Base-by-base conservation (phyloP, 2,797 vertebrate species). In the Notamacropus eugenii region DNA sequence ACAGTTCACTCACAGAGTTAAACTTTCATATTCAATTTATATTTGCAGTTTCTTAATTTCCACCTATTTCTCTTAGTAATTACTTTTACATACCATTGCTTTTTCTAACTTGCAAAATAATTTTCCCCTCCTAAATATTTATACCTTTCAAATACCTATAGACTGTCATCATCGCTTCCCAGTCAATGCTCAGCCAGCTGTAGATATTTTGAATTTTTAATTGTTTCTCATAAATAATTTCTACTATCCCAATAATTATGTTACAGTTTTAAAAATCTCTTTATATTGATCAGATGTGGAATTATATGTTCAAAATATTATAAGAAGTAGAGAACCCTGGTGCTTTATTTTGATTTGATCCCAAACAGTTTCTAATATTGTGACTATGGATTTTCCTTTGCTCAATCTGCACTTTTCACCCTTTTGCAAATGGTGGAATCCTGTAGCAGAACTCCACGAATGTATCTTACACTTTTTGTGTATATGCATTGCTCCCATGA, bases 41-140 rank as follows among this genome's bases (percentile, higher is more conserved):
- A 90, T 58, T 93, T 96, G 95, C 92, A 74, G 50, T 96, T 92
- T 95, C 74, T 93, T 97, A 94, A 97, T 96, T 97, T 95, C 28
- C 87, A 34, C 59, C 31, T 95, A 91, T 97, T 96, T 62, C 22
- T 96, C 62, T 31, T 94, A 93, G 55, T 93, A 97, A 97, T 97
- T 96, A 82, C 92, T 94, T 98, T 97, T 94, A 95, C 29, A 97
- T 96, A 94, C 55, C 93, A 95, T 74, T 96, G 93, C 57, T 92
- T 55, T 95, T 94, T 94, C 74, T 95, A 94, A 94, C 50, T 54
- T 96, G 92, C 92, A 96, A 97, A 94, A 93, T 62, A 90, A 92
- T 31, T 93, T 94, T 95, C 62, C 50, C 1, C 29, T 97, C 55
- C 95, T 96, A 94, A 91, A 92, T 92, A 98, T 90, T n/a, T 96